Percentiles rank a stretch among this genome's conserved stretches.
These are phyloP conservation scores for Eurois occulta DNA, from an alignment of 2,888 invertebrate genomes.

Conservation along the genomic window DNA sequence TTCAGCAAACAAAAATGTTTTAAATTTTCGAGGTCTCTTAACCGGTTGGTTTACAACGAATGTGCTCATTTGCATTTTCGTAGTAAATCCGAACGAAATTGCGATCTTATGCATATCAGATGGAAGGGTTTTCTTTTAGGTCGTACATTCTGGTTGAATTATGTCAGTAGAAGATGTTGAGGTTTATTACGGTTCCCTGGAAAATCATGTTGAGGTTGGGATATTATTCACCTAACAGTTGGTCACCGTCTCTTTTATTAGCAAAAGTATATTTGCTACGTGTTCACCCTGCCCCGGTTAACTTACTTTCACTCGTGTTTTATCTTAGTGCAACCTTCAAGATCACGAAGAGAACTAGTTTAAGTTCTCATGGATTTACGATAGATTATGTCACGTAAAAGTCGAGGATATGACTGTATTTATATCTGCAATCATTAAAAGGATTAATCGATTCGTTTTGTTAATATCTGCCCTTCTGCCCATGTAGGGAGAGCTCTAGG, in stretches of 20 bases:
- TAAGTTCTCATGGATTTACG: constrained; percentile 65
- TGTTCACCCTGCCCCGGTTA: constrained; percentile 62
- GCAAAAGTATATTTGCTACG: constrained; percentile 62
- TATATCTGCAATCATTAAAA: not conserved
- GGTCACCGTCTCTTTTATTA: constrained; percentile 57
- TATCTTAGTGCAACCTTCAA: constrained; percentile 74
- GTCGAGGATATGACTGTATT: constrained; percentile 16
- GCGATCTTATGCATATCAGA: constrained; percentile 46
- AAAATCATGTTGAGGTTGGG: constrained; percentile 61
- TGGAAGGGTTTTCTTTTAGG: constrained; percentile 31
- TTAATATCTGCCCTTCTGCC: not conserved
- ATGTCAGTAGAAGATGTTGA: constrained; percentile 40
- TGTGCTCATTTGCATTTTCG: constrained; percentile 40
- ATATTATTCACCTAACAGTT: constrained; percentile 63
- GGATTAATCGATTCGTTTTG: not conserved
- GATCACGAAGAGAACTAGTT: constrained; percentile 74
- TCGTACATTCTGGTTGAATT: constrained; percentile 38
- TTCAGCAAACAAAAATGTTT: constrained; percentile 26
- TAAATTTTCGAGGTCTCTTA: constrained; percentile 40
- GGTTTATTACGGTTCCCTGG: constrained; percentile 60
- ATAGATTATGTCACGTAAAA: constrained; percentile 63
- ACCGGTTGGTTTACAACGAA: constrained; percentile 31
- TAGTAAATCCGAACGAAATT: constrained; percentile 46
- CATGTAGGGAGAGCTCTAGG: not conserved
- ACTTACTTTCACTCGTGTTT: constrained; percentile 76